Evolutionary conservation across 2,888 invertebrate genomes (phyloP).

Genomic region (Mechanitis mazaeus): DNA sequence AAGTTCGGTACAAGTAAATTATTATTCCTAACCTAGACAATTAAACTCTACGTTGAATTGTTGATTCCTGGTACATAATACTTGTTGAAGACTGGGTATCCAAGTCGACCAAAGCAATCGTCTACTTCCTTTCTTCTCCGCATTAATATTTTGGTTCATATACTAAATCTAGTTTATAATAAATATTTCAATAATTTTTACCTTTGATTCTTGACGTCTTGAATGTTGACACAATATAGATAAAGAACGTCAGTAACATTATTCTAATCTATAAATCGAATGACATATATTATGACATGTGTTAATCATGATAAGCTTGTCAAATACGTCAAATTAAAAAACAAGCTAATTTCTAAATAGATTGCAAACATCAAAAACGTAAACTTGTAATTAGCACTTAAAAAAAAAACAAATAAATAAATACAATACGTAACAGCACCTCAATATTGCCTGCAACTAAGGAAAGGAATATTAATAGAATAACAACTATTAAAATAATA

Average conservation of each 20-base stretch:
- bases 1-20: too few species aligned
- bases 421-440: neutral
- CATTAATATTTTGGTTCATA: too few species aligned
- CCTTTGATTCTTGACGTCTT: too few species aligned
- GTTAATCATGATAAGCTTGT: neutral
- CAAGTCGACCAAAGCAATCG: too few species aligned
- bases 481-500: constrained; percentile 3
- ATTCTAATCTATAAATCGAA: neutral
- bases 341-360: neutral
- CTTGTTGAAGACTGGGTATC: too few species aligned
- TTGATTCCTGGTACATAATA: too few species aligned
- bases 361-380: neutral
- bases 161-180: too few species aligned
- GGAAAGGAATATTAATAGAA: neutral
- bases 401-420: neutral
- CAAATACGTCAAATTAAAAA: neutral
- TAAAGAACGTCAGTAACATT: neutral
- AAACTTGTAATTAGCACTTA: neutral
- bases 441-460: neutral
- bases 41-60: too few species aligned
- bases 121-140: too few species aligned
- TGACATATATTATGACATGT: constrained; percentile 2
- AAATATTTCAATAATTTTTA: too few species aligned
- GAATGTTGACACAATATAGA: too few species aligned
- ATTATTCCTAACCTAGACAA: too few species aligned